These are phyloP conservation scores for Simalia tracyae DNA, from an alignment of 2,797 vertebrate species.

Conservation along the genomic window DNA sequence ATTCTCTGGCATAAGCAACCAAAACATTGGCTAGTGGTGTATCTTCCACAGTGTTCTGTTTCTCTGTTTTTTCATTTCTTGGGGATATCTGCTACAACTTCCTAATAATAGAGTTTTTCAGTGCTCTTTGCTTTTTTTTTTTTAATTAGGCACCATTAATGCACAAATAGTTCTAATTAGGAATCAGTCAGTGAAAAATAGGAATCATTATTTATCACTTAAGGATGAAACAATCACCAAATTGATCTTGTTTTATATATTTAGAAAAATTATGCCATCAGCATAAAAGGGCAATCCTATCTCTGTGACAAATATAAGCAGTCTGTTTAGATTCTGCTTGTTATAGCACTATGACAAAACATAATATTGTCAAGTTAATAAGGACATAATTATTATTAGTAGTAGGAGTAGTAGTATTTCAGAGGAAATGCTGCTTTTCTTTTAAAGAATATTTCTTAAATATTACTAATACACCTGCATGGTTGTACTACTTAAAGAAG, in stretches of 20 bases:
- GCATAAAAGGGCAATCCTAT: background rate
- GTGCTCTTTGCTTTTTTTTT: slow-evolving; percentile 44
- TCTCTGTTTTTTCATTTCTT: background rate
- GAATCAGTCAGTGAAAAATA: slow-evolving; percentile 52
- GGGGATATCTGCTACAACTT: background rate
- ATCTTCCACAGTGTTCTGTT: background rate
- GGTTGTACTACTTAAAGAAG: background rate
- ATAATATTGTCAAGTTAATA: background rate
- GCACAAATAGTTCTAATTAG: slow-evolving; percentile 53
- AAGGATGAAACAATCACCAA: slow-evolving; percentile 22
- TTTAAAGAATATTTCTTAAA: background rate
- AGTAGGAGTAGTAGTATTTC: background rate
- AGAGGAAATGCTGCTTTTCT: background rate
- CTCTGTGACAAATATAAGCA: slow-evolving; percentile 9
- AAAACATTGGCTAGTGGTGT: background rate
- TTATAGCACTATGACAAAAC: background rate
- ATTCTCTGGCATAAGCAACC: background rate
- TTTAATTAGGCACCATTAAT: slow-evolving; percentile 39
- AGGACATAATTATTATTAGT: background rate
- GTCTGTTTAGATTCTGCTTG: background rate
- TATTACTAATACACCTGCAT: background rate
- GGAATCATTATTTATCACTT: slow-evolving; percentile 51
- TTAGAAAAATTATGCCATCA: slow-evolving; percentile 8
- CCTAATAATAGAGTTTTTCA: slow-evolving; percentile 19
- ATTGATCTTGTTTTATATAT: slow-evolving; percentile 8